Evolutionary conservation across 2,797 vertebrate genomes (phyloP), one percentile per base, ranked within the genome.

Genomic region (Ctenopoma kingsleyae): DNA sequence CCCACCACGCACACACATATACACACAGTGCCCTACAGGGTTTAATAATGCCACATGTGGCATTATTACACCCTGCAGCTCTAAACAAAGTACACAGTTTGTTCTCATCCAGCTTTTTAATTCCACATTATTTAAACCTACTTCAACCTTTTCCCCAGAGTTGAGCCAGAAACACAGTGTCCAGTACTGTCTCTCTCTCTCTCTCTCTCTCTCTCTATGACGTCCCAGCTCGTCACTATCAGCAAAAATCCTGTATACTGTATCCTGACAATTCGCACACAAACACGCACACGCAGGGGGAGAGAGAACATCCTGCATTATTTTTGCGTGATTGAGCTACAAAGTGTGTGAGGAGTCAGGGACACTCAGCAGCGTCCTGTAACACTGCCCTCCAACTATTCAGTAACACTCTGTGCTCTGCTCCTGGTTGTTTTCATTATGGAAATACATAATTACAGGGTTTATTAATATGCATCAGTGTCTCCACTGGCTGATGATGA

Each of bases 351-450:
- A 71, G 17, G n/a, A 61, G 75, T 81, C 73, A 67, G 13, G 68
- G 62, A 69, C 62, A 59, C 35, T 55, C 60, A 27, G 71, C 40
- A 10, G 16, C 22, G 49, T 10, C 41, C 32, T 59, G 40, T 67
- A 67, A 82, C 71, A 30, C 64, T 71, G 57, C 43, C 64, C 54
- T 44, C 43, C 17, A 19, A 4, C 50, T 40, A 22, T 58, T 68
- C 66, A 54, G 56, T 44, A 19, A 80, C 83, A 76, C 50, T 0
- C 20, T 74, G 83, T 78, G 71, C 67, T 75, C 69, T 40, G 1
- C 41, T 46, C 32, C 60, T 38, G 4, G 8, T 10, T 22, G 56
- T 51, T 35, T 57, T 66, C 56, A 67, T 79, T 54, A 71, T 22
- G n/a, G 61, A 44, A 50, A 46, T 8, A 10, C 56, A 20, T 40